These are phyloP conservation scores for Sorex maritimensis DNA, from an alignment of 2,797 vertebrate species.

Conservation along the genomic window DNA sequence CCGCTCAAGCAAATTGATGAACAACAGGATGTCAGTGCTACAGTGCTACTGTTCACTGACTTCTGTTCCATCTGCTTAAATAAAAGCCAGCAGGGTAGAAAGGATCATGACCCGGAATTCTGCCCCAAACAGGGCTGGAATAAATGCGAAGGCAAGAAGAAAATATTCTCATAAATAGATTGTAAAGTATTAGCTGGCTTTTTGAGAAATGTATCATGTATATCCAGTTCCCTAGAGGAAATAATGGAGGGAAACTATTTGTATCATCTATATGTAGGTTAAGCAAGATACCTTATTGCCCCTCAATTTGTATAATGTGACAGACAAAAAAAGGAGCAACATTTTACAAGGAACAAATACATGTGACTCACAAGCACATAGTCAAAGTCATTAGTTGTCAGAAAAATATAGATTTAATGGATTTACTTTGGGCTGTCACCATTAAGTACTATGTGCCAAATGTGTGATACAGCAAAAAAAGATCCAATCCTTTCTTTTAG, in stretches of 20 bases:
- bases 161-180: neutral
- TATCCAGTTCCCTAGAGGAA: neutral
- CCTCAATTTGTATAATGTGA: neutral
- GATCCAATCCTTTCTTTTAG: neutral
- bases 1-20: too few relatives aligned
- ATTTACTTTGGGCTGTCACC: neutral
- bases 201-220: neutral
- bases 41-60: too few relatives aligned
- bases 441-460: neutral
- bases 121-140: neutral
- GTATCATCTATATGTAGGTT: neutral
- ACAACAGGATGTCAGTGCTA: too few relatives aligned
- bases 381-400: neutral
- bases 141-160: slow-evolving; percentile 39
- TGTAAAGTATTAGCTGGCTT: neutral
- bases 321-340: neutral
- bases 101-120: neutral
- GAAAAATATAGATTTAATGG: neutral
- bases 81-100: neutral
- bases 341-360: slow-evolving; percentile 5
- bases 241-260: neutral
- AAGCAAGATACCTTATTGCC: too few relatives aligned
- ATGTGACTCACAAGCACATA: neutral
- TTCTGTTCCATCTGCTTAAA: too few relatives aligned
- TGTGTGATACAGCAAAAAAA: neutral